Conservation (phyloP, 2,113 vertebrate genomes). For the Phocoena phocoena region DNA sequence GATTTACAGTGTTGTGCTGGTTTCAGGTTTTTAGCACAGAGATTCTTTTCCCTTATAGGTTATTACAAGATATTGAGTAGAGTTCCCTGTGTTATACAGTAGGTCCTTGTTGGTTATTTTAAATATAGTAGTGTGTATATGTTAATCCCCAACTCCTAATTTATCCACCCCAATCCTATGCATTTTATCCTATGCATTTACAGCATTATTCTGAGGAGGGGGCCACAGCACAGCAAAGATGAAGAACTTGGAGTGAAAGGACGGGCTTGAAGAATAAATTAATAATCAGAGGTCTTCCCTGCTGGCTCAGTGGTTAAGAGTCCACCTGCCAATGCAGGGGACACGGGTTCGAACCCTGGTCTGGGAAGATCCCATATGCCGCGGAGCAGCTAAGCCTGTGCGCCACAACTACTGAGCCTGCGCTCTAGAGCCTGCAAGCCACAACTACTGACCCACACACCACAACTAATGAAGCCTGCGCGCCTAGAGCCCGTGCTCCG, state of each 20-base stretch:
- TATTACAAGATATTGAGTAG: not conserved
- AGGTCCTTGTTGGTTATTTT: not conserved
- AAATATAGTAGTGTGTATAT: too few relatives aligned
- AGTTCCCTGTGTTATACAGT: not conserved
- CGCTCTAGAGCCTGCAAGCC: too few relatives aligned
- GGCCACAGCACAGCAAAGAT: not conserved
- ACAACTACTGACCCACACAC: too few relatives aligned
- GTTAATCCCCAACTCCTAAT: not conserved
- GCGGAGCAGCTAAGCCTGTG: too few relatives aligned
- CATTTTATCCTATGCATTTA: not conserved
- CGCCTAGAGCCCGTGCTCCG: too few relatives aligned
- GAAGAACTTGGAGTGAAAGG: conserved; percentile 15
- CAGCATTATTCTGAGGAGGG: not conserved
- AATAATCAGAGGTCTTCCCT: conserved; percentile 23
- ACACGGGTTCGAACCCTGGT: too few relatives aligned
- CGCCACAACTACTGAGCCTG: too few relatives aligned
- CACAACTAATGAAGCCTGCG: too few relatives aligned
- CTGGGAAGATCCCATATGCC: too few relatives aligned
- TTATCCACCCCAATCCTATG: not conserved
- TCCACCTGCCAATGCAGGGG: too few relatives aligned
- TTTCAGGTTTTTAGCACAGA: not conserved
- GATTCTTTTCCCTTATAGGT: not conserved
- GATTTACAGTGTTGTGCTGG: not conserved
- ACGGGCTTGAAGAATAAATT: conserved; percentile 27
- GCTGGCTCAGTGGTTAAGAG: too few relatives aligned